A percentile compares a stretch with the other conserved stretches of the same genome.
phyloP scores from a whole-genome alignment of 1,140 invertebrate genomes.

The Eciton burchellii region DNA sequence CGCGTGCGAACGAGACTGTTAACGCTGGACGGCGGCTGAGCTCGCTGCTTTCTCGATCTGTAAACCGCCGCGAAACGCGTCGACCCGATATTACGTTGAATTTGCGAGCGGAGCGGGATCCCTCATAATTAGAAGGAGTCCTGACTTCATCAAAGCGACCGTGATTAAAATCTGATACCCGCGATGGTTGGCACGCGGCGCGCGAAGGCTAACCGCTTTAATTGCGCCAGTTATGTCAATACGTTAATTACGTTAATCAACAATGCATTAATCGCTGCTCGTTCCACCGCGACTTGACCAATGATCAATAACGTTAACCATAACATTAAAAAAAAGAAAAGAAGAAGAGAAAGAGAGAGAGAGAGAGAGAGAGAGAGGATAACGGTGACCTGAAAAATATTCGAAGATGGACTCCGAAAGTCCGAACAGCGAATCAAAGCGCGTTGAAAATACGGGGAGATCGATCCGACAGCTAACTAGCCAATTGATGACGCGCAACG shows the following conservation, averaged over 20 bases:
- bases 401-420: too few relatives aligned
- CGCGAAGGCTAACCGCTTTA: constrained; percentile 31
- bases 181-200: neutral
- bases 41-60: constrained; percentile 16
- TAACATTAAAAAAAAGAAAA: too few relatives aligned
- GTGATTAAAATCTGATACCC: constrained; percentile 50
- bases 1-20: constrained; percentile 34
- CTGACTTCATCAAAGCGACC: constrained; percentile 2
- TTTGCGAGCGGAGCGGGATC: constrained; percentile 23
- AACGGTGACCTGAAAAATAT: too few relatives aligned
- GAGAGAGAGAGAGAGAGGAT: too few relatives aligned
- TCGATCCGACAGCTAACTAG: too few relatives aligned
- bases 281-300: neutral
- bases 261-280: neutral
- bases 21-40: constrained; percentile 29
- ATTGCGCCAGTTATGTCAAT: constrained; percentile 2
- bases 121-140: constrained; percentile 32
- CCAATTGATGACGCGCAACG: too few relatives aligned
- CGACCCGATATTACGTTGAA: constrained; percentile 41
- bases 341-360: too few relatives aligned
- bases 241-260: constrained; percentile 10
- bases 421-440: too few relatives aligned
- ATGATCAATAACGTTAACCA: neutral
- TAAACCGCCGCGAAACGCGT: constrained; percentile 14
- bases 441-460: too few relatives aligned